Evolutionary conservation across 2,113 vertebrate species (phyloP).

Genomic region (Anseranas semipalmata): DNA sequence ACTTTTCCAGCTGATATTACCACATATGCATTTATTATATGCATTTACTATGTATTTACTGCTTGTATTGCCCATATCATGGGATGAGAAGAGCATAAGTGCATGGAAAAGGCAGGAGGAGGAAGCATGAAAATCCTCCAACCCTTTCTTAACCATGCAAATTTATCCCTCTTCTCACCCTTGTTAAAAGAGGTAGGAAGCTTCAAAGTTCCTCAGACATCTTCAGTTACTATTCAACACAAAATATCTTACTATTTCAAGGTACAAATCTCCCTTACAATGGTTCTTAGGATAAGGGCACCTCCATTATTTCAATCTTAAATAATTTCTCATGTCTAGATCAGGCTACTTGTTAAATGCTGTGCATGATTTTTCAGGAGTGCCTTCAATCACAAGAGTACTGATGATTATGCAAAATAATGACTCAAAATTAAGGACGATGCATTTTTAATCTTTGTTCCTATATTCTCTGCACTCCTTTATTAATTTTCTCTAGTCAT

Average conservation of each 20-base stretch:
- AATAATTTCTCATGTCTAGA: conserved; percentile 18
- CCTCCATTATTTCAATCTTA: not conserved
- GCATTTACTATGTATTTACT: not conserved
- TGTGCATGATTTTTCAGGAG: conserved; percentile 39
- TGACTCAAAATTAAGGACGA: conserved; percentile 44
- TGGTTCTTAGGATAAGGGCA: not conserved
- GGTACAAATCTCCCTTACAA: not conserved
- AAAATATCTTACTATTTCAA: not conserved
- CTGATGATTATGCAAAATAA: conserved; percentile 51
- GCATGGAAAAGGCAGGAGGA: not conserved
- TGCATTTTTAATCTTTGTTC: conserved; percentile 57
- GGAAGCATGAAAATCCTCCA: not conserved
- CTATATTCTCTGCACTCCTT: conserved; percentile 7
- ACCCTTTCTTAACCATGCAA: not conserved
- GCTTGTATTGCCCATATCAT: not conserved
- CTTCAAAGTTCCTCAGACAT: not conserved
- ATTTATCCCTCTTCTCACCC: not conserved
- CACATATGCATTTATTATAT: not conserved
- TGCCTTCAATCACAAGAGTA: conserved; percentile 43
- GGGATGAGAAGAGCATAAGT: not conserved
- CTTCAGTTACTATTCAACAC: not conserved
- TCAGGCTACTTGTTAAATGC: conserved; percentile 31
- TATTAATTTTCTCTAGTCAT: conserved; percentile 65
- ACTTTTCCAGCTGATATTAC: not conserved
- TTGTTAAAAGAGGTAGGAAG: not conserved